Evolutionary conservation across 2,113 vertebrate species (phyloP).

Genomic region (Ochotona curzoniae): DNA sequence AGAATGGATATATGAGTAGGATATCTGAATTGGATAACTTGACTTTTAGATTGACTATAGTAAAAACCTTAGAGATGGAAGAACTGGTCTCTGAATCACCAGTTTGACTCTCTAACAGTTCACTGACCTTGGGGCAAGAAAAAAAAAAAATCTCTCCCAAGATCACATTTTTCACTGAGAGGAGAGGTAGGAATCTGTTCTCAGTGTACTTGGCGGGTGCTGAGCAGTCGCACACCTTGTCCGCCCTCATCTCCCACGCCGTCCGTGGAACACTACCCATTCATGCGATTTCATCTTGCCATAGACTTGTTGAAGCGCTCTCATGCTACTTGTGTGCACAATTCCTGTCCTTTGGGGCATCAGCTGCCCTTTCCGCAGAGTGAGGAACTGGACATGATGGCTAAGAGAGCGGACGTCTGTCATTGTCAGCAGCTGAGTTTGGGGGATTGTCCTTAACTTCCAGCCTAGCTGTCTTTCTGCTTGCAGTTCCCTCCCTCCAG

Average conservation of each 20-base stretch:
- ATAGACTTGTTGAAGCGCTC: no score
- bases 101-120: background rate
- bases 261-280: no score
- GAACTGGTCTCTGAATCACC: background rate
- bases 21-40: background rate
- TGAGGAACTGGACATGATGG: background rate
- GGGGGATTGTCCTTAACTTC: background rate
- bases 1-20: background rate
- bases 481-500: background rate
- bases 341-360: background rate
- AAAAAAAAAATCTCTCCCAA: background rate
- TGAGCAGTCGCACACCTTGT: background rate
- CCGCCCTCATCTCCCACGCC: background rate
- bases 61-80: background rate
- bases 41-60: background rate
- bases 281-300: no score
- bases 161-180: background rate
- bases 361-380: background rate
- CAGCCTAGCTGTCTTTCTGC: background rate
- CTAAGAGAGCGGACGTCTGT: background rate
- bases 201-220: background rate
- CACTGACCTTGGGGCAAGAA: background rate
- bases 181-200: background rate
- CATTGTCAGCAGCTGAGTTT: background rate
- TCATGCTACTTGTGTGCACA: no score